Evolutionary conservation across 1,140 invertebrate species (phyloP), one percentile per base, ranked within the genome.

Genomic region (Trichoplusia ni): DNA sequence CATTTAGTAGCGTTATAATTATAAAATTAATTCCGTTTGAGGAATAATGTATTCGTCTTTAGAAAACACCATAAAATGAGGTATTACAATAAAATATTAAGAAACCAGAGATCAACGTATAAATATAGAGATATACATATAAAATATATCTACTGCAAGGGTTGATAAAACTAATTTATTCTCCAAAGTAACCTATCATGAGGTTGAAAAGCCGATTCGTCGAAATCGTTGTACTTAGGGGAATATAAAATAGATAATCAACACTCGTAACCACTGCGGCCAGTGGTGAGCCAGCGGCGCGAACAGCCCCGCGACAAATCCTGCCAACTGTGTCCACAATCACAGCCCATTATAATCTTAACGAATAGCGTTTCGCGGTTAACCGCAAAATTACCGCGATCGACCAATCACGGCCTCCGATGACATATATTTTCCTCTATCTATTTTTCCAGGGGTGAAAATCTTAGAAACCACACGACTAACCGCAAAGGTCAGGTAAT

Each of bases 401-500:
- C 73, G 56, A 79, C 88, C 86, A 90, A 88, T 90, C 84, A 66
- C 70, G 71, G 64, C 64, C 27, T 65, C 21, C 54, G 63, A 16
- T 21, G 29, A 44, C 70, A 76, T 82, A 82, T 86, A 85, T 81
- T 85, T 90, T 86, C 80, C 75, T 75, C 74, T 82, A 87, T 82
- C 67, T 86, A 89, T 90, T 90, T 90, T 90, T 90, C 86, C 85
- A 61, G 69, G 84, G 81, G 84, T 87, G 87, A 86, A 90, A 90
- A 90, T 90, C 88, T 90, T 89, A 88, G 86, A 88, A 90, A 89
- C 88, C 88, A 64, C 87, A 90, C 66, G 71, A 73, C 81, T 85
- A 89, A 90, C 88, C 88, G 71, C 88, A 89, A 90, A 89, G 82
- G 84, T 86, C 86, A 89, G 82, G 82, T 88, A 74, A 88, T 86